These are phyloP conservation scores for Enhydra lutris DNA, from an alignment of 2,113 vertebrate genomes.

Conservation along the genomic window DNA sequence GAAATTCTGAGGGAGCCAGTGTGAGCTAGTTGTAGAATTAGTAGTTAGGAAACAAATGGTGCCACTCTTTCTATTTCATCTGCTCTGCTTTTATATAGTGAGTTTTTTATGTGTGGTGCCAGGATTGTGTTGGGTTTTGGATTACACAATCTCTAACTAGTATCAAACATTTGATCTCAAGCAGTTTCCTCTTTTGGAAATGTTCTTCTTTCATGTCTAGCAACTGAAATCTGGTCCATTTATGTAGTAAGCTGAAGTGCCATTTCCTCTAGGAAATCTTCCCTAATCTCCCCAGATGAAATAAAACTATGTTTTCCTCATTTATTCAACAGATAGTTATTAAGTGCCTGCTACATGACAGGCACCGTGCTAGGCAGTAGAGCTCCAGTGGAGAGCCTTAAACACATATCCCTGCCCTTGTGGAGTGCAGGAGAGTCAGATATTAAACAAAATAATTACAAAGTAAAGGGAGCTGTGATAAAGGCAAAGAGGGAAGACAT, in stretches of 20 bases:
- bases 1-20: not conserved
- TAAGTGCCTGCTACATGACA: not conserved
- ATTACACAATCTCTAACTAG: slow-evolving; percentile 15
- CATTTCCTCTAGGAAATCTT: slow-evolving; percentile 19
- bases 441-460: not conserved
- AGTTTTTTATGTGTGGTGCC: not conserved
- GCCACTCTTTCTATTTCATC: not conserved
- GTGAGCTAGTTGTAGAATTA: not conserved
- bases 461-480: not conserved
- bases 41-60: not conserved
- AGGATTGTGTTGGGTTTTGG: slow-evolving; percentile 17
- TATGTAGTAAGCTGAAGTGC: not conserved
- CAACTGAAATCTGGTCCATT: not conserved
- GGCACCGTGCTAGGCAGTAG: not conserved
- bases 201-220: not conserved
- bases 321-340: not conserved
- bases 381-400: not conserved
- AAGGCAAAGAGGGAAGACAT: not conserved
- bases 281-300: slow-evolving; percentile 10
- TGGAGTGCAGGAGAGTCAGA: not conserved
- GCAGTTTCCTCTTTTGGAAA: slow-evolving; percentile 14
- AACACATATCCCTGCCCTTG: not conserved
- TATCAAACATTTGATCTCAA: slow-evolving; percentile 5
- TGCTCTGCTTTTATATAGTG: not conserved
- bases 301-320: not conserved